phyloP scores from a whole-genome alignment of 2,888 invertebrate genomes.

The Eurytoma californica region DNA sequence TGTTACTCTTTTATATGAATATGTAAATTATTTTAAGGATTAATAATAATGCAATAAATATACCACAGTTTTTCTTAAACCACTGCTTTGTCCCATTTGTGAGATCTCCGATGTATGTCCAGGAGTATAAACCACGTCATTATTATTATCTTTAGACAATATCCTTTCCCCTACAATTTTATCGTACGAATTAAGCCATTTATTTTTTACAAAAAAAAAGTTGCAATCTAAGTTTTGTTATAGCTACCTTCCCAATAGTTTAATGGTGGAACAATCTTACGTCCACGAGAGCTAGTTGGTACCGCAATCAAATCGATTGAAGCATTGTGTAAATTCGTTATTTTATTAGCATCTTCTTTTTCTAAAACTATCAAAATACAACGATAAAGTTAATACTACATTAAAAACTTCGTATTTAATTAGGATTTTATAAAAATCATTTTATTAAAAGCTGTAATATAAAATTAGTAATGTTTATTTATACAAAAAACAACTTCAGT shows the following conservation, averaged over 20 bases:
- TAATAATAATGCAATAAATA: neutral
- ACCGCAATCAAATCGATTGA: conserved; percentile 55
- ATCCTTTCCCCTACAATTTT: conserved; percentile 63
- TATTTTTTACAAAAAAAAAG: neutral
- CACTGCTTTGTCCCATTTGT: neutral
- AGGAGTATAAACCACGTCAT: conserved; percentile 61
- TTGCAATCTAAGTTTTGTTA: neutral
- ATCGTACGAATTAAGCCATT: neutral
- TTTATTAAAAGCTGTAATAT: neutral
- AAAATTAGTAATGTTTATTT: too few species aligned
- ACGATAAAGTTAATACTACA: neutral
- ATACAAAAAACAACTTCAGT: too few species aligned
- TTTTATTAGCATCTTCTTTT: neutral
- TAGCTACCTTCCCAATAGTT: conserved; percentile 63
- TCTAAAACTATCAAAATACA: conserved; percentile 20
- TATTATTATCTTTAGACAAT: conserved; percentile 59
- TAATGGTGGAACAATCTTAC: conserved; percentile 64
- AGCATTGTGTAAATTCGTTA: neutral
- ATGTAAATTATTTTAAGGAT: neutral
- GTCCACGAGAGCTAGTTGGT: conserved; percentile 64
- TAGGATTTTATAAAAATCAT: neutral
- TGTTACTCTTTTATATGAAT: neutral
- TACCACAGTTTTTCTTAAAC: conserved; percentile 13
- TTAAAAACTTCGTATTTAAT: neutral
- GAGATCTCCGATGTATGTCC: conserved; percentile 53